phyloP scores from a whole-genome alignment of 2,113 vertebrate genomes.

The Camelus bactrianus region DNA sequence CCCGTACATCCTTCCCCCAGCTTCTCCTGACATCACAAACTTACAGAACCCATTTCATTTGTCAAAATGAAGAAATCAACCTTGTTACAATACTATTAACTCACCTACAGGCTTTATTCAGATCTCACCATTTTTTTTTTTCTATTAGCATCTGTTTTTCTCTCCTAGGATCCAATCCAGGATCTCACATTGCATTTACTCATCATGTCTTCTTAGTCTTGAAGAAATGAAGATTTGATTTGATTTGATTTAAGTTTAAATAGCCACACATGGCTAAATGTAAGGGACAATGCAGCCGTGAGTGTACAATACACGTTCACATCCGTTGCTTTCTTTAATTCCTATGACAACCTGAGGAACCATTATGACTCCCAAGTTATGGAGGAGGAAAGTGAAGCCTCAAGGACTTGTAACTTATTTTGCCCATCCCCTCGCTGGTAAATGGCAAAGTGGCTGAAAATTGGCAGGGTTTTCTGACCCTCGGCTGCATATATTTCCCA shows the following conservation, averaged over 20 bases:
- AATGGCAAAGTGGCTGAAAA: constrained; percentile 48
- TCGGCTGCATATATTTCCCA: background rate
- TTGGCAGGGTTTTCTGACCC: constrained; percentile 64
- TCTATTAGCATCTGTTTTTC: background rate
- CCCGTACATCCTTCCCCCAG: background rate
- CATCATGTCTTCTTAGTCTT: background rate
- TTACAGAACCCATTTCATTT: background rate
- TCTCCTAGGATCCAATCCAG: background rate
- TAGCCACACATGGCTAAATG: background rate
- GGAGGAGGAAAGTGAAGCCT: background rate
- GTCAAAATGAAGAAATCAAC: background rate
- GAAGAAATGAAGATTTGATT: background rate
- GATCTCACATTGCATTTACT: background rate
- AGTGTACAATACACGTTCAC: accelerated
- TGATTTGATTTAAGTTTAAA: background rate
- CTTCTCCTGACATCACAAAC: background rate
- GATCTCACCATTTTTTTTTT: background rate
- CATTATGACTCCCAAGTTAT: background rate
- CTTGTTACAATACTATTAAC: background rate
- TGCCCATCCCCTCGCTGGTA: background rate
- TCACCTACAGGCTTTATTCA: background rate
- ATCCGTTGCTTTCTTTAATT: background rate
- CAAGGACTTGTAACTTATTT: background rate
- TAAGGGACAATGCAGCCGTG: accelerated
- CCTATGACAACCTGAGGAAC: background rate